phyloP scores from a whole-genome alignment of 2,888 invertebrate species.

The Netelia fuscicornis region DNA sequence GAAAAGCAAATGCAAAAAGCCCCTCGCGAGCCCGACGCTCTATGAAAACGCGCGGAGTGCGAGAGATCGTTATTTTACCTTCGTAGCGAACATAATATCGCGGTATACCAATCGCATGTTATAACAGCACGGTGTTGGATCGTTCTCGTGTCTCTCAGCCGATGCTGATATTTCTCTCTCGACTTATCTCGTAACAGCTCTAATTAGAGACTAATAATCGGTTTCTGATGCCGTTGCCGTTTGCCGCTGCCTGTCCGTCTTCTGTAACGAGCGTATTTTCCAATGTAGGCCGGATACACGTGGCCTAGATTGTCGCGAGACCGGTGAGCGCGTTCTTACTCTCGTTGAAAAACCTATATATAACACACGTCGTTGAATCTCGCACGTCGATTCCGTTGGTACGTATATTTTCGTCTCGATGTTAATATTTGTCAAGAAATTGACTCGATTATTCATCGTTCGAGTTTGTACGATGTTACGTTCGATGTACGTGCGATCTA shows the following conservation, averaged over 20 bases:
- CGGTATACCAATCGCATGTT: constrained; percentile 35
- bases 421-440: neutral
- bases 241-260: constrained; percentile 50
- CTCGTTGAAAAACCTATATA: constrained; percentile 14
- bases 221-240: constrained; percentile 1
- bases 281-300: constrained; percentile 61
- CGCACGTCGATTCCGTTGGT: neutral
- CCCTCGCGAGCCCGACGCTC: neutral
- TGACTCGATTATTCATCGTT: neutral
- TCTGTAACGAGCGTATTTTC: constrained; percentile 54
- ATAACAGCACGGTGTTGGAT: neutral
- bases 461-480: neutral
- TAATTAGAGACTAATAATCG: constrained; percentile 66
- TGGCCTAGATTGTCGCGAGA: constrained; percentile 58
- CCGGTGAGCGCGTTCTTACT: constrained; percentile 24
- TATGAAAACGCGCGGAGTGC: constrained; percentile 31
- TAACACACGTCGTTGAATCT: too few relatives aligned
- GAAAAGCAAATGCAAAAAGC: too few relatives aligned
- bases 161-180: constrained; percentile 42
- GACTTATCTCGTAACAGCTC: constrained; percentile 58
- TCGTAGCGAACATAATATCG: constrained; percentile 48
- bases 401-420: constrained; percentile 9
- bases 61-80: constrained; percentile 53
- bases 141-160: constrained; percentile 9
- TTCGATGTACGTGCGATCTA: neutral